Evolutionary conservation across 2,113 vertebrate species (phyloP), one percentile per base, ranked within the genome.

Genomic region (Pseudolaguvia tuberculata): DNA sequence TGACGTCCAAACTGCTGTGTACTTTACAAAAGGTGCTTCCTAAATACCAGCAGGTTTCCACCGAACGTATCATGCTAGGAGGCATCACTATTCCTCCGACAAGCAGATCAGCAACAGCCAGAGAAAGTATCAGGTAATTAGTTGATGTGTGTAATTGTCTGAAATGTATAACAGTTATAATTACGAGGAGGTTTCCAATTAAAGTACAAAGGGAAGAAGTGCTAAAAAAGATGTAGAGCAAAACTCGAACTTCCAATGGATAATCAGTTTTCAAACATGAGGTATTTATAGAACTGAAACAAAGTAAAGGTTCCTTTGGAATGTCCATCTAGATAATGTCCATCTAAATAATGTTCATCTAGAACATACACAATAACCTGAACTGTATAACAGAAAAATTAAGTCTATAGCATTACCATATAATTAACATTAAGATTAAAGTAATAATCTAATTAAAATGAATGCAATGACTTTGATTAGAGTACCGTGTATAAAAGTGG

Each of bases 21-120:
- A 94, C 83, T 86, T 93, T 94, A 87, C 93, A 94, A 82, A 94
- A 90, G 48, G 86, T n/a, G 5, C 90, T 84, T 31, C 93, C 93
- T 67, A 94, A 93, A 79, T 91, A 90, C 93, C 93, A 94, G 63
- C 89, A 91, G 20, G 86, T 84, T 62, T 94, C 93, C 51, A 91
- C 84, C 1, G 92, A 93, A 66, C 91, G 88, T 29, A 93, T 83
- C 92, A 93, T 92, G 65, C 92, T 94, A 12, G 88, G 91, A n/a
- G 93, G 92, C 92, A 94, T 93, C 72, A 93, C 77, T 11, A 92
- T 55, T 62, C 85, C 85, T 52, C 91, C 92, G 59, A 94, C 79
- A 10, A 94, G 85, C 56, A 93, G 88, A 79, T 94, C 92, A 29
- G 85, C 62, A 65, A 84, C 75, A 7, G 79, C 84, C 66, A 85